phyloP scores from a whole-genome alignment of 92 coral and sea anemone species.

The Siderastrea radians region DNA sequence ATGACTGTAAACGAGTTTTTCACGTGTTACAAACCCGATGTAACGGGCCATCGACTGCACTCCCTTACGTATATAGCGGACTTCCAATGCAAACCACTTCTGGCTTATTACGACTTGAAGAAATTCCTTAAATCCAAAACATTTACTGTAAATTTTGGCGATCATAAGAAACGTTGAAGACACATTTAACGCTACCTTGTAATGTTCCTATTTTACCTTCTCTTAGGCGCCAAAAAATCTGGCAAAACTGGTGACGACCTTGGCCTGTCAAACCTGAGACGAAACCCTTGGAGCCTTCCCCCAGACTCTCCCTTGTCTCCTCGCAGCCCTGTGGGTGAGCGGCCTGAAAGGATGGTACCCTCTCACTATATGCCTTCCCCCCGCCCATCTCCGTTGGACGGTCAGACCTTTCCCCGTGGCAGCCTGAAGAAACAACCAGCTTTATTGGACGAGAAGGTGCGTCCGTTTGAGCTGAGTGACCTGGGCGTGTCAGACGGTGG shows the following conservation, averaged over 20 bases:
- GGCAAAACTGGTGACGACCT: conserved; percentile 33
- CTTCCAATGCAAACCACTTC: too few species aligned
- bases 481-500: conserved; percentile 62
- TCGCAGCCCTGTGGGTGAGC: conserved; percentile 59
- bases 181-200: not conserved
- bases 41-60: too few species aligned
- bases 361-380: conserved; percentile 59
- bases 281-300: conserved; percentile 82
- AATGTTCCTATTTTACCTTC: not conserved
- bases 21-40: too few species aligned
- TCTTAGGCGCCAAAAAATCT: conserved; percentile 26
- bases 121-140: too few species aligned
- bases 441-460: conserved; percentile 30
- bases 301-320: conserved; percentile 60
- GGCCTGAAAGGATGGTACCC: conserved; percentile 42
- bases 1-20: too few species aligned
- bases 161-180: too few species aligned
- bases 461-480: conserved; percentile 65
- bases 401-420: conserved; percentile 65
- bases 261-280: conserved; percentile 62
- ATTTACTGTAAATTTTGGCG: too few species aligned
- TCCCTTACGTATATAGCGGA: too few species aligned
- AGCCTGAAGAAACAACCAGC: conserved; percentile 29
- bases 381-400: conserved; percentile 76
- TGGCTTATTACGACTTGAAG: too few species aligned